Conservation (phyloP, 2,797 vertebrate species). For the Apodemus agrarius region DNA sequence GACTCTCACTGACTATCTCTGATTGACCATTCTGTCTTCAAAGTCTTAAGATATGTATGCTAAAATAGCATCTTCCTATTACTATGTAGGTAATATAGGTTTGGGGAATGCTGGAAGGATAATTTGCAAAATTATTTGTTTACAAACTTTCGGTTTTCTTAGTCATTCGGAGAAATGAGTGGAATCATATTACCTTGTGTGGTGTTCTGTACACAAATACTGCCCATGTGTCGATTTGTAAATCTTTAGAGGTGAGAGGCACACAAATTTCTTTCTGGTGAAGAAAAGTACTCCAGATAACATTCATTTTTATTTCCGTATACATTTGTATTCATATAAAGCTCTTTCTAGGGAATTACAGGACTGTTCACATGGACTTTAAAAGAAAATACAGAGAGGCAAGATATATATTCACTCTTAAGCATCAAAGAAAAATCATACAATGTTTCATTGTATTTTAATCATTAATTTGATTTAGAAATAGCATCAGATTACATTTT, state of each 20-base stretch:
- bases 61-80: background rate
- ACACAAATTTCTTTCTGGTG: background rate
- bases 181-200: background rate
- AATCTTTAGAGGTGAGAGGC: background rate
- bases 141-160: background rate
- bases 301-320: background rate
- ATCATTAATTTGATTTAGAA: background rate
- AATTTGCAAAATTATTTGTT: slow-evolving; percentile 10
- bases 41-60: background rate
- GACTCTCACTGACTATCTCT: background rate
- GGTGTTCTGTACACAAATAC: background rate
- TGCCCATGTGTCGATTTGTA: background rate
- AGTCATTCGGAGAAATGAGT: slow-evolving; percentile 11
- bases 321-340: background rate
- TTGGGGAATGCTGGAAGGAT: background rate
- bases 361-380: background rate
- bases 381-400: slow-evolving; percentile 33
- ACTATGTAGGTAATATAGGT: background rate
- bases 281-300: background rate
- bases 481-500: background rate
- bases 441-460: background rate
- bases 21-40: background rate
- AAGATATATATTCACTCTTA: background rate
- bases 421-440: background rate
- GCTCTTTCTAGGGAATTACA: slow-evolving; percentile 18